Percentiles rank a stretch among this genome's conserved stretches.
Conservation (phyloP, 2,113 vertebrate species). For the Macroglossus sobrinus region DNA sequence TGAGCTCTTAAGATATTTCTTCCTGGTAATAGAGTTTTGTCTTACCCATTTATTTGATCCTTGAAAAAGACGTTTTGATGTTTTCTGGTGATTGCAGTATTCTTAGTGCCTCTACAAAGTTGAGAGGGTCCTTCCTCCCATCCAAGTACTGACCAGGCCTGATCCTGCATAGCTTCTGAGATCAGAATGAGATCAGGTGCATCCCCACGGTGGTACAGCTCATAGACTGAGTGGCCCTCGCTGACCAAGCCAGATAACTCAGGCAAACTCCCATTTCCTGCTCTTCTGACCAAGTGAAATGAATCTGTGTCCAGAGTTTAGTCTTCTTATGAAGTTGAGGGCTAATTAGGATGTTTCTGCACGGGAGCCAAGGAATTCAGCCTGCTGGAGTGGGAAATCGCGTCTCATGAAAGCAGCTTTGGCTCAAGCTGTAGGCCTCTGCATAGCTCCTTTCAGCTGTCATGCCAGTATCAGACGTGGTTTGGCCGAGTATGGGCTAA, state of each 20-base stretch:
- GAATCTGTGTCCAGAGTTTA: background rate
- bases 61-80: background rate
- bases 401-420: background rate
- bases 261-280: background rate
- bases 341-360: background rate
- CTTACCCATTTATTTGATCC: background rate
- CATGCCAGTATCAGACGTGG: background rate
- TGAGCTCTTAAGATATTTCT: background rate
- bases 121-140: background rate
- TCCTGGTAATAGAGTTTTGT: background rate
- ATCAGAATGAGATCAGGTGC: background rate
- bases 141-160: background rate
- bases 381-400: background rate
- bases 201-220: background rate
- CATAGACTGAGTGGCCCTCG: background rate
- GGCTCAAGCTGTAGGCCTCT: background rate
- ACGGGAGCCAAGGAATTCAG: background rate
- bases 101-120: background rate
- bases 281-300: background rate
- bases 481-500: background rate
- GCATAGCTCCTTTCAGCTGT: background rate
- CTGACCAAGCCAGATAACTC: background rate
- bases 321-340: background rate
- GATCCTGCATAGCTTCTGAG: background rate
- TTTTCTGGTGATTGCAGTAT: background rate